Conservation (phyloP, 2,888 invertebrate genomes). For the Sarcophaga caerulescens region DNA sequence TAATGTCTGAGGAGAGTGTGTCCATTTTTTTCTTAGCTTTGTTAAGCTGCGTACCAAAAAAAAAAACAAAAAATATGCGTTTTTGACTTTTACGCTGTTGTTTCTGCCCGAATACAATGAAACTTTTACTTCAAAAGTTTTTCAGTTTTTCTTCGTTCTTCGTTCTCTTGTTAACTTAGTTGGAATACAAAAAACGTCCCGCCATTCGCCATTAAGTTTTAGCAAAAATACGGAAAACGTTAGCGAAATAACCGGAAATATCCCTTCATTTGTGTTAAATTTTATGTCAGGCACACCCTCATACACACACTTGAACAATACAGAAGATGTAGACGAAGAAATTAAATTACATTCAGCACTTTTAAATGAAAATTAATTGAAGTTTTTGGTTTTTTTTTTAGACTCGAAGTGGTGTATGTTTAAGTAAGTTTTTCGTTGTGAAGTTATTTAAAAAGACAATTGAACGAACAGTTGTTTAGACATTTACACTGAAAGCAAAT, state of each 20-base stretch:
- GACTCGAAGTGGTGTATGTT: not conserved
- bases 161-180: no score
- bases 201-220: not conserved
- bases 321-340: conserved; percentile 60
- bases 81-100: conserved; percentile 53
- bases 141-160: conserved; percentile 17
- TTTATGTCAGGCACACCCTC: conserved; percentile 36
- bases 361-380: conserved; percentile 77
- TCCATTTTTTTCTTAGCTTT: conserved; percentile 32
- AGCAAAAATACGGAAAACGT: not conserved
- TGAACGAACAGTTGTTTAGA: not conserved
- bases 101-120: conserved; percentile 49
- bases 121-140: conserved; percentile 58
- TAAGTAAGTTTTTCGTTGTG: conserved; percentile 11
- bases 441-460: not conserved
- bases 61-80: conserved; percentile 33
- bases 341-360: conserved; percentile 75
- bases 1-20: conserved; percentile 54
- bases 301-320: not conserved
- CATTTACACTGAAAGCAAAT: not conserved
- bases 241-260: conserved; percentile 7
- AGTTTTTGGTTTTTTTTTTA: conserved; percentile 61
- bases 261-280: conserved; percentile 47
- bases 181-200: no score
- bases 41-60: not conserved